Percentiles rank a stretch among this genome's conserved stretches.
phyloP scores from a whole-genome alignment of 1,140 invertebrate genomes.

The Temnothorax curvispinosus region DNA sequence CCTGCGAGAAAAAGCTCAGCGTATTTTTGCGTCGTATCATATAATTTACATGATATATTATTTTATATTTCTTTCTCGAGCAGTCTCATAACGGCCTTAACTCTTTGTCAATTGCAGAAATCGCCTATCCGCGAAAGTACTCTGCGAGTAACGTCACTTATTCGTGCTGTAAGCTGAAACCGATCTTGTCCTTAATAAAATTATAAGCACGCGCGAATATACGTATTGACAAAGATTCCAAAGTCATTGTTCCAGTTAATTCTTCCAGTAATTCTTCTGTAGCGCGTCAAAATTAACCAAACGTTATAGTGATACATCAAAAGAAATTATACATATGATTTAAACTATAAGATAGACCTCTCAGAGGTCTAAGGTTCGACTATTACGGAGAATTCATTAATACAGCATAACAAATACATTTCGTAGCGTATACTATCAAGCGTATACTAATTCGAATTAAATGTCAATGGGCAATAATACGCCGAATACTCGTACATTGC shows the following conservation, averaged over 20 bases:
- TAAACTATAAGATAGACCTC: not conserved
- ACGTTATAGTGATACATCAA: not conserved
- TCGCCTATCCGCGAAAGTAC: slow-evolving; percentile 13
- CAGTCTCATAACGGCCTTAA: not conserved
- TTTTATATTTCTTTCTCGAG: not conserved
- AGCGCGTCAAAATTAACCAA: not conserved
- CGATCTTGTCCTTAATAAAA: not conserved
- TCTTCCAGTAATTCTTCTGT: not conserved
- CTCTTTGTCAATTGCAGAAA: slow-evolving; percentile 34
- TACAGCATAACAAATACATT: not conserved
- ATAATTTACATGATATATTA: slow-evolving; percentile 53
- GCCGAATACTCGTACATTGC: not conserved
- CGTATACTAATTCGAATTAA: not conserved
- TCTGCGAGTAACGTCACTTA: slow-evolving; percentile 1
- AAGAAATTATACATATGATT: not conserved
- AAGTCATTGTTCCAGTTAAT: not conserved
- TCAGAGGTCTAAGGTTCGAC: not conserved
- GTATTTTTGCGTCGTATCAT: slow-evolving; percentile 41
- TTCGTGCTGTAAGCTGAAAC: not conserved
- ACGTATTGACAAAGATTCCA: not conserved
- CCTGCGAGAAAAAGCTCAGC: slow-evolving; percentile 17
- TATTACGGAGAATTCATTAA: not conserved
- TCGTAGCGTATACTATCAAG: not conserved
- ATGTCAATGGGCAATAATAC: not conserved
- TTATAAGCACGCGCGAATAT: not conserved